phyloP scores from a whole-genome alignment of 2,113 vertebrate genomes.

The Haemorhous mexicanus region DNA sequence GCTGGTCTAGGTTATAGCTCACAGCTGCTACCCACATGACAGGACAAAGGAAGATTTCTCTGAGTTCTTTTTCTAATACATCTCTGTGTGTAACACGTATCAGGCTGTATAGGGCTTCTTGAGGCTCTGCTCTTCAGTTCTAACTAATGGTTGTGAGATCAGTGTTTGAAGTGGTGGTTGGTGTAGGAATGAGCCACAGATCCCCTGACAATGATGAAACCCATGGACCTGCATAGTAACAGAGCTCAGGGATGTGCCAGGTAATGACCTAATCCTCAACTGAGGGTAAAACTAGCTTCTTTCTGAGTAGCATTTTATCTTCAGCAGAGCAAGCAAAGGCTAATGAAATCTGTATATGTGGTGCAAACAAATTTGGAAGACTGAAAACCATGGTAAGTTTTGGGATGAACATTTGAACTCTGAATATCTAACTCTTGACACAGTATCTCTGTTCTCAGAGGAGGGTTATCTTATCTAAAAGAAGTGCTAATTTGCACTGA shows the following conservation, averaged over 20 bases:
- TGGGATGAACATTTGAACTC: background rate
- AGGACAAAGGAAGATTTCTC: background rate
- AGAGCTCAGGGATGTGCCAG: background rate
- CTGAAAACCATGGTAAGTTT: background rate
- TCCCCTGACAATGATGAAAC: background rate
- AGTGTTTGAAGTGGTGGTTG: background rate
- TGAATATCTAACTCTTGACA: background rate
- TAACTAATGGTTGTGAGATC: background rate
- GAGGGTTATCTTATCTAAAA: slow-evolving; percentile 30
- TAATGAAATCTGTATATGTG: background rate
- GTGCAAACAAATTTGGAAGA: background rate
- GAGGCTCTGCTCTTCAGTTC: background rate
- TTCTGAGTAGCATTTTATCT: background rate
- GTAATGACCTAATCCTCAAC: background rate
- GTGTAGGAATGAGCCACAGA: background rate
- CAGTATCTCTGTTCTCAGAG: background rate
- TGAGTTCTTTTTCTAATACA: background rate
- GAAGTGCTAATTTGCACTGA: slow-evolving; percentile 22
- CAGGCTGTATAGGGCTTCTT: background rate
- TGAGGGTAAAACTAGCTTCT: background rate
- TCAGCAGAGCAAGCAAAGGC: background rate
- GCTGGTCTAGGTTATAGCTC: background rate
- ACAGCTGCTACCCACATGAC: background rate
- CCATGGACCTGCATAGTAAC: background rate
- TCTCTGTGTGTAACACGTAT: background rate